Percentiles rank a stretch among this genome's conserved stretches.
Evolutionary conservation across 2,797 vertebrate genomes (phyloP).

Genomic region (Notolepis coatsorum): DNA sequence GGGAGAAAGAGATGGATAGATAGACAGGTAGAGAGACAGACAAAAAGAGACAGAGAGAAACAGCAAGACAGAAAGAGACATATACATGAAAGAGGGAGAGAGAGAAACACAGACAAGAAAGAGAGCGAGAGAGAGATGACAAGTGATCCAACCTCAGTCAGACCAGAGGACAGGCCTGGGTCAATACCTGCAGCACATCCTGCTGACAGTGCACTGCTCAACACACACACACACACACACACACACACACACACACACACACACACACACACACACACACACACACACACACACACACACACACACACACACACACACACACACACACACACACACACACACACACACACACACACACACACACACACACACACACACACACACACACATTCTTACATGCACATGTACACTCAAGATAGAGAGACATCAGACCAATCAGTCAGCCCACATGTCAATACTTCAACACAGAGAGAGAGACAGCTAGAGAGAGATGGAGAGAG

Average conservation of each 20-base stretch:
- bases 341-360: neutral
- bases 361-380: neutral
- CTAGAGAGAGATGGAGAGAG: slow-evolving; percentile 19
- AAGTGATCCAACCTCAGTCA: slow-evolving; percentile 70
- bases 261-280: slow-evolving; percentile 25
- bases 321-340: slow-evolving; percentile 7
- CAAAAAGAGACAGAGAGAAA: neutral
- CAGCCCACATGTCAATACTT: slow-evolving; percentile 58
- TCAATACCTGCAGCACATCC: slow-evolving; percentile 76
- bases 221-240: slow-evolving; percentile 52
- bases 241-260: slow-evolving; percentile 36
- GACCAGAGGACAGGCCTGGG: slow-evolving; percentile 78
- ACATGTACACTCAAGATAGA: slow-evolving; percentile 48
- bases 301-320: slow-evolving; percentile 7
- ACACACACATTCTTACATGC: slow-evolving; percentile 19
- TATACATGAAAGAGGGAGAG: neutral
- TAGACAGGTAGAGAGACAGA: neutral
- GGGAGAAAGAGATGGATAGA: neutral
- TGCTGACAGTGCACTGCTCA: slow-evolving; percentile 73
- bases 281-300: slow-evolving; percentile 6
- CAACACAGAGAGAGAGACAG: slow-evolving; percentile 30
- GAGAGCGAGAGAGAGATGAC: slow-evolving; percentile 57
- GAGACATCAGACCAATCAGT: slow-evolving; percentile 63
- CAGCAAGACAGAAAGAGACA: neutral
- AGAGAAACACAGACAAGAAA: no score